phyloP scores from a whole-genome alignment of 2,113 vertebrate genomes.

The Misgurnus mizolepis region DNA sequence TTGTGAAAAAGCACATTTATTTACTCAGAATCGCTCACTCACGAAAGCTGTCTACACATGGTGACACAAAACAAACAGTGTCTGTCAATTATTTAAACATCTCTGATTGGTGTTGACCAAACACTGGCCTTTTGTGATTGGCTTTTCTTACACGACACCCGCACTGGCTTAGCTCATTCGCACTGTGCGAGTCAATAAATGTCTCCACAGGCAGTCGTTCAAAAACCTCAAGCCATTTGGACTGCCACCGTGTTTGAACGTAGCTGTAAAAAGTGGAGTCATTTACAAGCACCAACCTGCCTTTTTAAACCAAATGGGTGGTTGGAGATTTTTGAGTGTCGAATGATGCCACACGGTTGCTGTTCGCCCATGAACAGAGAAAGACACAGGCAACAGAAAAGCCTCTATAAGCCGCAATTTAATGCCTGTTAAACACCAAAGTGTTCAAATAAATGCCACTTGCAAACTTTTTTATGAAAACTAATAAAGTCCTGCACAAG shows the following conservation, averaged over 20 bases:
- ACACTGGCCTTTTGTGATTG: constrained; percentile 33
- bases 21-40: not conserved
- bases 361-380: not conserved
- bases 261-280: constrained; percentile 22
- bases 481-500: not conserved
- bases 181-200: constrained; percentile 42
- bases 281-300: constrained; percentile 45
- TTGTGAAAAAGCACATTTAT: not conserved
- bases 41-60: not conserved
- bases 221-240: constrained; percentile 39
- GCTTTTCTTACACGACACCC: not conserved
- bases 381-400: not conserved
- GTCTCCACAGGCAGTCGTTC: constrained; percentile 31
- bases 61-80: not conserved
- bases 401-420: not conserved
- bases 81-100: constrained; percentile 19
- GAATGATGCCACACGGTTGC: not conserved
- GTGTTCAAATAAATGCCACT: not conserved
- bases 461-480: not conserved
- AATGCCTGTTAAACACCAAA: not conserved
- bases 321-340: constrained; percentile 7
- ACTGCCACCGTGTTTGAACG: constrained; percentile 12
- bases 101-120: constrained; percentile 8
- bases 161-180: not conserved
- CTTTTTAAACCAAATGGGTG: constrained; percentile 30